Percentiles rank a stretch among this genome's conserved stretches.
Evolutionary conservation across 1,140 invertebrate genomes (phyloP).

Genomic region (Drosophila asahinai): DNA sequence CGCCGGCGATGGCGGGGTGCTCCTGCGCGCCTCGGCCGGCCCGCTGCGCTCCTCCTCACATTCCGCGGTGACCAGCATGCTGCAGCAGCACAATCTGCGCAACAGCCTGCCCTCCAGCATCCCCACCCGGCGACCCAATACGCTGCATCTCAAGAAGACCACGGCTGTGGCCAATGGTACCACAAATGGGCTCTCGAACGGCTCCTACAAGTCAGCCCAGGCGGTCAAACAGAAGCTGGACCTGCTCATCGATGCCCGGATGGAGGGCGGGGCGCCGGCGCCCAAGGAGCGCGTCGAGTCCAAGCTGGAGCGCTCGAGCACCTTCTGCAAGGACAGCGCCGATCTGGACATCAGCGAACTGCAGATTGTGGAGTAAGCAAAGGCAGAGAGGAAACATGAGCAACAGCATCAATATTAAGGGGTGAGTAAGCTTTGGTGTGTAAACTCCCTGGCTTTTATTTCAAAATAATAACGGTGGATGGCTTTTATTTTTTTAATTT

Average conservation of each 20-base stretch:
- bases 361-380: conserved; percentile 79
- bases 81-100: conserved; percentile 73
- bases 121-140: conserved; percentile 79
- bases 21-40: conserved; percentile 54
- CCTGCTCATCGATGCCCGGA: conserved; percentile 72
- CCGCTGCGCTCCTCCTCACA: conserved; percentile 78
- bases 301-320: conserved; percentile 83
- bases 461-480: too few species aligned
- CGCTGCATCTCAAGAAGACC: conserved; percentile 82
- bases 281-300: conserved; percentile 67
- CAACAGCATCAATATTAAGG: conserved; percentile 5
- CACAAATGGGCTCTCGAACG: conserved; percentile 55
- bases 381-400: not conserved
- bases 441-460: too few species aligned
- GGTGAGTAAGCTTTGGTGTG: not conserved
- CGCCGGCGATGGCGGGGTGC: conserved; percentile 65
- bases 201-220: conserved; percentile 61
- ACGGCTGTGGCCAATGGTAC: conserved; percentile 21
- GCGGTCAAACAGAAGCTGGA: conserved; percentile 80
- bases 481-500: too few species aligned
- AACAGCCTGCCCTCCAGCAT: conserved; percentile 79
- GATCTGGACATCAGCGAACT: conserved; percentile 77
- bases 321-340: conserved; percentile 83
- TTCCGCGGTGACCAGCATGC: conserved; percentile 73
- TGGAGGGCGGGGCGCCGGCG: conserved; percentile 17